phyloP scores from a whole-genome alignment of 1,140 invertebrate species.

The Antheraea pernyi region DNA sequence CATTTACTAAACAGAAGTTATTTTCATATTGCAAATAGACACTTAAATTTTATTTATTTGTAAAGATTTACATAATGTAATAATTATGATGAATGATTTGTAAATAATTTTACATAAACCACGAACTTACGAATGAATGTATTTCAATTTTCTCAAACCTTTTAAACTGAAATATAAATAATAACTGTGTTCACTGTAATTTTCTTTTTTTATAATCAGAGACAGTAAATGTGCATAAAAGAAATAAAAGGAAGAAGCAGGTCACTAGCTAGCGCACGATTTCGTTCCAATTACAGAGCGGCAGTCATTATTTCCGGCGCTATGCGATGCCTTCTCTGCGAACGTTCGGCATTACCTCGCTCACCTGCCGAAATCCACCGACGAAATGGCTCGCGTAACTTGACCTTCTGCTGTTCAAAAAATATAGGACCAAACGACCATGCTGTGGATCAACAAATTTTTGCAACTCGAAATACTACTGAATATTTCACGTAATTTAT shows the following conservation, averaged over 20 bases:
- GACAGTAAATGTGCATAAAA: background rate
- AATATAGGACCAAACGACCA: conserved; percentile 1
- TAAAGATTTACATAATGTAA: too few species aligned
- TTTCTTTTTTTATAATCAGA: background rate
- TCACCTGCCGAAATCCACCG: conserved; percentile 53
- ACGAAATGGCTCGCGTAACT: conserved; percentile 26
- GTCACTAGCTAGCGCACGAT: conserved; percentile 34
- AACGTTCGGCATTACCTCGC: conserved; percentile 43
- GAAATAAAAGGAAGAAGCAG: background rate
- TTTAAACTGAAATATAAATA: too few species aligned
- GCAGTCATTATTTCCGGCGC: conserved; percentile 70
- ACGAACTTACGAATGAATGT: too few species aligned
- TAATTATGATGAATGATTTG: too few species aligned
- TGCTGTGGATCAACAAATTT: conserved; percentile 12
- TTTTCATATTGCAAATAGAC: too few species aligned
- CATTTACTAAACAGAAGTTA: too few species aligned
- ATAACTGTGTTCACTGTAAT: too few species aligned
- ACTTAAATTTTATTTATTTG: too few species aligned
- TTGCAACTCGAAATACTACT: conserved; percentile 2
- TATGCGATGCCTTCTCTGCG: conserved; percentile 41
- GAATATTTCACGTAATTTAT: conserved; percentile 20
- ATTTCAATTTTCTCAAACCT: too few species aligned
- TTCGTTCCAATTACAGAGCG: conserved; percentile 65
- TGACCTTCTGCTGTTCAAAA: conserved; percentile 16
- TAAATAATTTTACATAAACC: too few species aligned